Conservation (phyloP, 2,797 vertebrate genomes). For the Epinephelus malabaricus region DNA sequence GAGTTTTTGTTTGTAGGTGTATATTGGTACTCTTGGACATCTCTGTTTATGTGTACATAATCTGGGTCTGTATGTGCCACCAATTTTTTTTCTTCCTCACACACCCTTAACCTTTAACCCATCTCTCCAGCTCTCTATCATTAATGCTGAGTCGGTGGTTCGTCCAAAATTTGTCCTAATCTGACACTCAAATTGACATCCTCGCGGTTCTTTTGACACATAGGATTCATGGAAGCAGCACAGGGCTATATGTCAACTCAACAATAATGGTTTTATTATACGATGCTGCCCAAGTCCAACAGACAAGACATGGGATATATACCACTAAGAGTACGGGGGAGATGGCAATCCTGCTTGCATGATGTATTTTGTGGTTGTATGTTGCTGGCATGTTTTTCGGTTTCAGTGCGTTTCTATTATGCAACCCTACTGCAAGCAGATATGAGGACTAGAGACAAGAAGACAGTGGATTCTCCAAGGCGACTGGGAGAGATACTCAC, state of each 20-base stretch:
- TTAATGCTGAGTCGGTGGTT: conserved; percentile 64
- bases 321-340: conserved; percentile 39
- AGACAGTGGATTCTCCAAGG: conserved; percentile 13
- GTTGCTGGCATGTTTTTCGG: conserved; percentile 63
- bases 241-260: conserved; percentile 69
- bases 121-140: conserved; percentile 32
- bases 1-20: not conserved
- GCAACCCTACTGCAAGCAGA: conserved; percentile 41
- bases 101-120: conserved; percentile 54
- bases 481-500: conserved; percentile 1
- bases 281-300: conserved; percentile 60
- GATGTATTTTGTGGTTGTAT: conserved; percentile 69
- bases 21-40: conserved; percentile 4
- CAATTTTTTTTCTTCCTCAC: conserved; percentile 12
- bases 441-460: conserved; percentile 25
- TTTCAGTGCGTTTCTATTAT: conserved; percentile 57
- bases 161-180: conserved; percentile 65
- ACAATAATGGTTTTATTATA: conserved; percentile 82
- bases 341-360: conserved; percentile 57
- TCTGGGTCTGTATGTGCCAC: conserved; percentile 11
- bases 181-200: conserved; percentile 68
- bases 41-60: conserved; percentile 1
- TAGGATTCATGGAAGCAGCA: conserved; percentile 61
- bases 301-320: conserved; percentile 68
- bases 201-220: conserved; percentile 49